Percentiles rank a stretch among this genome's conserved stretches.
These are phyloP conservation scores for Microplitis manilae DNA, from an alignment of 2,888 invertebrate species.

Conservation along the genomic window DNA sequence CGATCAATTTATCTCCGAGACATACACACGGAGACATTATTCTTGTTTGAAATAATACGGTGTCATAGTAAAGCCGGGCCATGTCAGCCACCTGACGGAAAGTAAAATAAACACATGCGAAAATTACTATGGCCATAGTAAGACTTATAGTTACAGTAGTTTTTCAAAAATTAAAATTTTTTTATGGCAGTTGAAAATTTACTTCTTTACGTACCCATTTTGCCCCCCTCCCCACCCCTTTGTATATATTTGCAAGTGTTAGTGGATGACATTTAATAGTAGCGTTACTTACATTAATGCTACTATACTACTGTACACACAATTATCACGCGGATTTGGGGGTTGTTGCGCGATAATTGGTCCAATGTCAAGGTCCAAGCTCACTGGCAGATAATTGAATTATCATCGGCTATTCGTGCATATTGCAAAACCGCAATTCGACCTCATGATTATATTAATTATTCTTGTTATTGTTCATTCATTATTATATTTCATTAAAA, in stretches of 20 bases:
- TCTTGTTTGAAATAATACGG: too few species aligned
- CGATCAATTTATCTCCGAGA: too few species aligned
- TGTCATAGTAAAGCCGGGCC: too few species aligned
- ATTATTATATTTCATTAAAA: not conserved
- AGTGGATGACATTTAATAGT: not conserved
- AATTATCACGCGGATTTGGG: conserved; percentile 61
- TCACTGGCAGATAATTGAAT: conserved; percentile 66
- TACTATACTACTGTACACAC: conserved; percentile 45
- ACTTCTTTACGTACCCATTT: too few species aligned
- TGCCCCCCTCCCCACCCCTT: too few species aligned
- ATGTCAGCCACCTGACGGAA: too few species aligned
- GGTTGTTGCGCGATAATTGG: conserved; percentile 70
- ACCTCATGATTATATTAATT: conserved; percentile 5
- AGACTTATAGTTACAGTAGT: too few species aligned
- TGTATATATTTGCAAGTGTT: not conserved
- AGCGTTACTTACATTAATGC: not conserved
- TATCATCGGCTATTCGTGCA: conserved; percentile 68
- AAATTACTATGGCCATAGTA: too few species aligned
- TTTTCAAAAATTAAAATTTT: too few species aligned
- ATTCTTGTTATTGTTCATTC: conserved; percentile 5
- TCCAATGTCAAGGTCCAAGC: conserved; percentile 71
- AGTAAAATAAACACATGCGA: too few species aligned
- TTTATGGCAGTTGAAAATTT: too few species aligned
- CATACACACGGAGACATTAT: too few species aligned
- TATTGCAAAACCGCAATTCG: conserved; percentile 39